phyloP scores from a whole-genome alignment of 2,797 vertebrate genomes.

The Ctenosaura bakeri region DNA sequence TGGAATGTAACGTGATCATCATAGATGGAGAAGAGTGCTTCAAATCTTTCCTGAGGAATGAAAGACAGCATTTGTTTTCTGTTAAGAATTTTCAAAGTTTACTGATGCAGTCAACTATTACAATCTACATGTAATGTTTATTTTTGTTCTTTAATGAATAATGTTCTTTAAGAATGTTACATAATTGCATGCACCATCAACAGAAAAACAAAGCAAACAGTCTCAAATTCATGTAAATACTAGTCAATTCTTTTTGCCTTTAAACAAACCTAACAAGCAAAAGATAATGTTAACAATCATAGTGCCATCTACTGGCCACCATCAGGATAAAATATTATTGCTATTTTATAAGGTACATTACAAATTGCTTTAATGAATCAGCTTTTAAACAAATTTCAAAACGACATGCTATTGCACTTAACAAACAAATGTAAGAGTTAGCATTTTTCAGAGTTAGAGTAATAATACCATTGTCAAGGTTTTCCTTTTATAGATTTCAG shows the following conservation, averaged over 20 bases:
- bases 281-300: fast-evolving
- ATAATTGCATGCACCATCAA: background rate
- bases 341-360: background rate
- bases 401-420: background rate
- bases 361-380: background rate
- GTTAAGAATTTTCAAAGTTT: background rate
- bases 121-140: background rate
- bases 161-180: background rate
- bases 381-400: background rate
- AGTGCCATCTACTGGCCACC: constrained; percentile 62
- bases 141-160: fast-evolving
- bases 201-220: constrained; percentile 1
- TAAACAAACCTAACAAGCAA: background rate
- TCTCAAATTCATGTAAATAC: background rate
- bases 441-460: background rate
- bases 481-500: background rate
- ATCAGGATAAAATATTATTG: fast-evolving
- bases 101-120: background rate
- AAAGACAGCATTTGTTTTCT: constrained; percentile 19
- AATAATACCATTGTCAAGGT: background rate
- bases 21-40: constrained; percentile 92
- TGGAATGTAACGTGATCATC: constrained; percentile 94
- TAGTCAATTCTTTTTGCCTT: background rate
- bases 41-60: constrained; percentile 89
- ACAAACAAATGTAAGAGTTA: too few relatives aligned